phyloP scores from a whole-genome alignment of 2,888 invertebrate species.

The Pediacus dermestoides region DNA sequence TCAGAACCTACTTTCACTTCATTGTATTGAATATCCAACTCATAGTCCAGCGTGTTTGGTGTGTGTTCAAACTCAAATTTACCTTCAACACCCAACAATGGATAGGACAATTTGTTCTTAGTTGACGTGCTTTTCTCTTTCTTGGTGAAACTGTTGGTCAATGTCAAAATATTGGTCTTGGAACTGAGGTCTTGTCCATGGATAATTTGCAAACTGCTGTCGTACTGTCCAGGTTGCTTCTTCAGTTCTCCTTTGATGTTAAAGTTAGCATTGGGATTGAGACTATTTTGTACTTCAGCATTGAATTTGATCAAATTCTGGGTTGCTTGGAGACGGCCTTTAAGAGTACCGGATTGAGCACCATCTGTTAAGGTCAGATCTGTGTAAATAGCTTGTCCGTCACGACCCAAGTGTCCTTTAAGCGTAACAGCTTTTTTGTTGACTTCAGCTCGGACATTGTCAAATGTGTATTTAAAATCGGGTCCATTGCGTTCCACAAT shows the following conservation, averaged over 20 bases:
- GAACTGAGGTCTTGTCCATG: conserved; percentile 63
- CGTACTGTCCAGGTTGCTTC: conserved; percentile 22
- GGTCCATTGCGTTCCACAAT: conserved; percentile 47
- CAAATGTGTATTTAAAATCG: conserved; percentile 55
- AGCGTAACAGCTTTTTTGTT: conserved; percentile 50
- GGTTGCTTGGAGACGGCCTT: conserved; percentile 42
- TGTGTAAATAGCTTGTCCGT: conserved; percentile 46
- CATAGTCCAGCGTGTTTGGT: conserved; percentile 56
- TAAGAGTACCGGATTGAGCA: conserved; percentile 49
- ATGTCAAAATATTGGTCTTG: conserved; percentile 54
- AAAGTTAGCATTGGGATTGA: conserved; percentile 61
- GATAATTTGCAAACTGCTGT: conserved; percentile 47
- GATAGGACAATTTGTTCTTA: conserved; percentile 57
- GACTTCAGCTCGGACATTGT: conserved; percentile 54
- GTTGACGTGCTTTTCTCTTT: conserved; percentile 47
- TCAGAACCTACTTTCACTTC: conserved; percentile 57
- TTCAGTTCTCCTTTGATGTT: conserved; percentile 56
- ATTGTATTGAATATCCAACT: conserved; percentile 56
- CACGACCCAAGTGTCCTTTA: conserved; percentile 53
- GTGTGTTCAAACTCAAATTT: conserved; percentile 58
- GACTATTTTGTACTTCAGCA: conserved; percentile 55
- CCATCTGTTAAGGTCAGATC: conserved; percentile 55
- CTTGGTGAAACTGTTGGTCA: conserved; percentile 37
- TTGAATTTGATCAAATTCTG: conserved; percentile 51
- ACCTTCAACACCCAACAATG: conserved; percentile 52